Evolutionary conservation across 1,140 invertebrate genomes (phyloP), one percentile per base, ranked within the genome.

Genomic region (Zaprionus inermis): DNA sequence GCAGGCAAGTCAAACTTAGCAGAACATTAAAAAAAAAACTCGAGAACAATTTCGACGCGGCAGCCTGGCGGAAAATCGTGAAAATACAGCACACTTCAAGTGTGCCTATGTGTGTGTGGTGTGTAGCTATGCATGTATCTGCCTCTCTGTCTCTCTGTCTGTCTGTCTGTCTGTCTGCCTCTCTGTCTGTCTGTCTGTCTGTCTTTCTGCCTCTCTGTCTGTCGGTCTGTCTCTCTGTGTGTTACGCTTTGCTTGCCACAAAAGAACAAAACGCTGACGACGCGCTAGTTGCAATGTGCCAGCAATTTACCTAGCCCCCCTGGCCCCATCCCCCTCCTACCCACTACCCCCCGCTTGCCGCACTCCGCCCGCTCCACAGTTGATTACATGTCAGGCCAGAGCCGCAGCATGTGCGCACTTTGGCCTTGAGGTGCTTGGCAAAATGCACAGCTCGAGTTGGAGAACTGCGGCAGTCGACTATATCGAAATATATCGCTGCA

Each of bases 351-450:
- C n/a, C n/a, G n/a, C n/a, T n/a, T n/a, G n/a, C n/a, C n/a, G n/a
- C n/a, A n/a, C n/a, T 57, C 76, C 49, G 80, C 56, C 65, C 63
- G 44, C 63, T 76, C 57, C 14, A 66, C 75, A 85, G 81, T 79
- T 86, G 83, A 86, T 86, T 88, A 78, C 83, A 88, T 71, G 72
- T 72, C 79, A 82, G 75, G 10, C 54, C 28, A 61, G 44, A 76
- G 68, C 74, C 46, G 72, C 79, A 88, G 83, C 82, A 81, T 82
- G 79, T 75, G 72, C 64, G 58, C 84, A 89, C 79, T 79, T 65
- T 80, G 86, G 86, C 83, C 83, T 88, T 88, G 84, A 83, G 83
- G 69, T 81, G 74, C 49, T 82, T 46, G 54, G 46, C 49, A 81
- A 81, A 76, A 44, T 41, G 58, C 20, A 18, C 46, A 56, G 32